A percentile compares a stretch with the other conserved stretches of the same genome.
Evolutionary conservation across 2,888 invertebrate species (phyloP).

Genomic region (Phytoseiulus persimilis): DNA sequence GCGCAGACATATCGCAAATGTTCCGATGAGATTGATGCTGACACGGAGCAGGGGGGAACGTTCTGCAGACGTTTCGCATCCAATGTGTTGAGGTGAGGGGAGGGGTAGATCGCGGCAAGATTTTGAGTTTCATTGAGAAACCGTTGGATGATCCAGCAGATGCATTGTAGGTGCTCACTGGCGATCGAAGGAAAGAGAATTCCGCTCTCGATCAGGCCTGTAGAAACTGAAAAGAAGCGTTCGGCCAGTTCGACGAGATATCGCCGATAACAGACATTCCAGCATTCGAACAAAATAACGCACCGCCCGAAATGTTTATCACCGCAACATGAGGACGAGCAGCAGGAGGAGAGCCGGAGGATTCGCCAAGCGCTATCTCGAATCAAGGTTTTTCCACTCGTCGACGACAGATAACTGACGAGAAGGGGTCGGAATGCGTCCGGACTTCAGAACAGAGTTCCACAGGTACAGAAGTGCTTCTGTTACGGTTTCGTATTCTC

Average conservation of each 20-base stretch:
- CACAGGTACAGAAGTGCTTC: not conserved
- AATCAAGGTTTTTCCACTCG: not conserved
- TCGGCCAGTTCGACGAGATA: not conserved
- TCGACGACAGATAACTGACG: not conserved
- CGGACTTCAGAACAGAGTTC: not conserved
- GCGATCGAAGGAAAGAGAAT: not conserved
- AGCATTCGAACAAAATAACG: not conserved
- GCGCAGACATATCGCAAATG: not conserved
- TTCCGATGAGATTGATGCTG: not conserved
- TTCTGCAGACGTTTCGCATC: too few relatives aligned
- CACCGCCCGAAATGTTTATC: not conserved
- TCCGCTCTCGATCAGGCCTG: not conserved
- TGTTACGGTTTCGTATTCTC: not conserved
- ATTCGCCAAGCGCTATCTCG: not conserved
- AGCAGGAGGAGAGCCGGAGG: not conserved
- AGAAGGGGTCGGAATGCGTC: not conserved
- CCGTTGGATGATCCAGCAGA: not conserved
- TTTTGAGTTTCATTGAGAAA: not conserved
- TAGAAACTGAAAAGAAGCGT: not conserved
- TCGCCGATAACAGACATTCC: not conserved
- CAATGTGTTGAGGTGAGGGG: too few relatives aligned
- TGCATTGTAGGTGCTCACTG: not conserved
- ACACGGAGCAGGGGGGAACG: too few relatives aligned
- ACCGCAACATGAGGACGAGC: not conserved
- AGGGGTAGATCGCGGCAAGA: too few relatives aligned